These are phyloP conservation scores for Carassius gibelio DNA, from an alignment of 2,113 vertebrate species.

Conservation along the genomic window DNA sequence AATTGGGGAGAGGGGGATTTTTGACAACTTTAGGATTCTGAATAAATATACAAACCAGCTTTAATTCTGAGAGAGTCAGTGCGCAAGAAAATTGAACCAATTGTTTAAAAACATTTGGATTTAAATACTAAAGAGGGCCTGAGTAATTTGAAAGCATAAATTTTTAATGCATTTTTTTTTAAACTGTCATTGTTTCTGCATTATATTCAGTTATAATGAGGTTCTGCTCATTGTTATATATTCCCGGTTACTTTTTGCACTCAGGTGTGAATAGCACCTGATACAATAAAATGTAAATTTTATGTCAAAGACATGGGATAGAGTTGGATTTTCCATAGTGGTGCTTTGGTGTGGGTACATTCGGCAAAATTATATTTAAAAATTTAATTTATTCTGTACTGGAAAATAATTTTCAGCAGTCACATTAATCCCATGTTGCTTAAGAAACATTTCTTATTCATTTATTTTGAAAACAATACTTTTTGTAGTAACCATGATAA, in stretches of 20 bases:
- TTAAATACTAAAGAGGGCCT: neutral
- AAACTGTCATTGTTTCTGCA: neutral
- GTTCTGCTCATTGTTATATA: neutral
- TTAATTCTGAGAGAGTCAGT: neutral
- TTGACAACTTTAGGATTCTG: conserved; percentile 7
- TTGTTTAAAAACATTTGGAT: conserved; percentile 8
- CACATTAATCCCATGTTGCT: neutral
- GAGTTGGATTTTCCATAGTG: neutral
- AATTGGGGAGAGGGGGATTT: neutral
- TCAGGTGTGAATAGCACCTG: neutral
- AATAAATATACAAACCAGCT: neutral
- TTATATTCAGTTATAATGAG: neutral
- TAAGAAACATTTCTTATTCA: neutral
- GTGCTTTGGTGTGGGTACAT: neutral
- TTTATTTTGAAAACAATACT: neutral
- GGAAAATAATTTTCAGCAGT: neutral
- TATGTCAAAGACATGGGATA: neutral
- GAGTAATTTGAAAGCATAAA: conserved; percentile 24
- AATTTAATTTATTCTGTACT: neutral
- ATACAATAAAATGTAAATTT: neutral
- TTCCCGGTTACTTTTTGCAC: neutral
- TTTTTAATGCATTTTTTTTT: neutral
- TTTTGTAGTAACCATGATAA: neutral
- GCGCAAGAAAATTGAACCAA: neutral
- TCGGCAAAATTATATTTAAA: neutral